Conservation (phyloP, 2,113 vertebrate species). For the Chrysemys picta region DNA sequence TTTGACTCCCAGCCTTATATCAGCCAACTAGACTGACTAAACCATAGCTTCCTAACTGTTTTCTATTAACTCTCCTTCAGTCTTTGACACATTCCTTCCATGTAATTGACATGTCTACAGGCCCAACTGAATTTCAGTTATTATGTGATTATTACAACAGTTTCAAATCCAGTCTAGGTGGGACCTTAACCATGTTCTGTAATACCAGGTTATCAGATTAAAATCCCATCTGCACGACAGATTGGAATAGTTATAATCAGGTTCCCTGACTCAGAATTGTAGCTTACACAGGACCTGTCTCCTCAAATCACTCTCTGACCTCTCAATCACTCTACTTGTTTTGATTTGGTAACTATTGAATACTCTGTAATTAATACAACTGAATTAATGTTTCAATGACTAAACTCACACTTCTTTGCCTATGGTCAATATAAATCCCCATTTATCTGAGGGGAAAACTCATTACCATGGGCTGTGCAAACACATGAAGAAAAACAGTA, state of each 20-base stretch:
- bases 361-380: background rate
- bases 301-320: constrained; percentile 20
- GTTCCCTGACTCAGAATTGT: background rate
- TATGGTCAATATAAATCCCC: background rate
- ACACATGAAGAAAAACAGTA: background rate
- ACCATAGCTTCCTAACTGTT: background rate
- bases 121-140: background rate
- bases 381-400: background rate
- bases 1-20: background rate
- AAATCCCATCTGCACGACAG: constrained; percentile 57
- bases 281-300: constrained; percentile 36
- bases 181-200: background rate
- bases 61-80: background rate
- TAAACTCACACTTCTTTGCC: background rate
- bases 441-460: background rate
- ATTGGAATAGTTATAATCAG: constrained; percentile 37
- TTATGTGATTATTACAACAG: background rate
- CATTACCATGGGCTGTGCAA: background rate
- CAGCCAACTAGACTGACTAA: background rate
- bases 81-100: background rate
- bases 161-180: accelerated
- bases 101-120: background rate
- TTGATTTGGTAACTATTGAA: background rate
- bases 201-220: constrained; percentile 57
- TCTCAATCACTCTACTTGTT: background rate